phyloP scores from a whole-genome alignment of 1,140 invertebrate genomes.

The Drosophila athabasca region DNA sequence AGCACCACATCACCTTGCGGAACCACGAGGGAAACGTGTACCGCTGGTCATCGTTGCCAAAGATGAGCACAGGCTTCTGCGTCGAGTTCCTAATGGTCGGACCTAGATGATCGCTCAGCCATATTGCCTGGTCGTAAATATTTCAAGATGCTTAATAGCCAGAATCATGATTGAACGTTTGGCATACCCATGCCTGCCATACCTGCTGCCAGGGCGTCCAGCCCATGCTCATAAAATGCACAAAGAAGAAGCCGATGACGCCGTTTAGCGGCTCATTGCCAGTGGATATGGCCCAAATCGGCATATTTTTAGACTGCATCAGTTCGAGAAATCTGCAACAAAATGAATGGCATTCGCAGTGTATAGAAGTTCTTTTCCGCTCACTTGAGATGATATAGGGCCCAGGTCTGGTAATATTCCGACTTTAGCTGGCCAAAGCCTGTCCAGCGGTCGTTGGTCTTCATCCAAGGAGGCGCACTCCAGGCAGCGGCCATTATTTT shows the following conservation, averaged over 20 bases:
- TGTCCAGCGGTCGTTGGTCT: slow-evolving; percentile 88
- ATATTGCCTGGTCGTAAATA: slow-evolving; percentile 84
- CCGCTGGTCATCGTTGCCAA: slow-evolving; percentile 90
- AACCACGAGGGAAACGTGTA: slow-evolving; percentile 87
- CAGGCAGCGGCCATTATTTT: slow-evolving; percentile 90
- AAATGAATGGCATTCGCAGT: slow-evolving; percentile 11
- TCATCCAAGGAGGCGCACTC: slow-evolving; percentile 97
- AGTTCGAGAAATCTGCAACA: slow-evolving; percentile 75
- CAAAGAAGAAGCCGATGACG: slow-evolving; percentile 86
- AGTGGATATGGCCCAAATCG: slow-evolving; percentile 87
- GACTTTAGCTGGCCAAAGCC: slow-evolving; percentile 86
- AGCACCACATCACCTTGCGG: slow-evolving; percentile 84
- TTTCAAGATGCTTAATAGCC: slow-evolving; percentile 25
- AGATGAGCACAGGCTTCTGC: slow-evolving; percentile 86
- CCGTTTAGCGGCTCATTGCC: slow-evolving; percentile 88
- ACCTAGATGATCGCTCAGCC: slow-evolving; percentile 88
- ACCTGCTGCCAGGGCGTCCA: slow-evolving; percentile 87
- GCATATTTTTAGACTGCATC: slow-evolving; percentile 84
- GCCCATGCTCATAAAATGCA: slow-evolving; percentile 89
- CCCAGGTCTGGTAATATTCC: slow-evolving; percentile 91
- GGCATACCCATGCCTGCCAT: slow-evolving; percentile 23
- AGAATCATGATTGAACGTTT: slow-evolving; percentile 33
- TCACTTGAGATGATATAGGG: slow-evolving; percentile 91
- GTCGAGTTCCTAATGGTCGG: slow-evolving; percentile 87
- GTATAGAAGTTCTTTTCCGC: slow-evolving; percentile 3